Base-by-base conservation (phyloP, 2,113 vertebrate species). In the Pseudopipra pipra region DNA sequence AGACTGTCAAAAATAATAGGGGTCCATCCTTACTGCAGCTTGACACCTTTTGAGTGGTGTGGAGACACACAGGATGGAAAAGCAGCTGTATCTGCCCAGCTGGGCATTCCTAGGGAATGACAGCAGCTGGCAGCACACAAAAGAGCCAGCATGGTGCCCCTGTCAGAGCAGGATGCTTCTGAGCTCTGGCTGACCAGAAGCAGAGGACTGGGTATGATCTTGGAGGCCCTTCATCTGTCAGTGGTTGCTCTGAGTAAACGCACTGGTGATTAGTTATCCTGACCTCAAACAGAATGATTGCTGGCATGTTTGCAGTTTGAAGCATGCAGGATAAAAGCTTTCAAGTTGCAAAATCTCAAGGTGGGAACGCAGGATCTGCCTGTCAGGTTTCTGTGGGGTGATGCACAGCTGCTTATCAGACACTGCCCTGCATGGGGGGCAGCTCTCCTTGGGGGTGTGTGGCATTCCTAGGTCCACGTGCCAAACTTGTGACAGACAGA, bases 91-190 rank as follows among this genome's bases (percentile, higher is more conserved):
- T 91, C 58, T 77, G 39, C 59, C 87, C 44, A 67, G 8, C 43
- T 76, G 71, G 89, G 68, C 86, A 74, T 67, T 85, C 85, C 55
- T 65, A 18, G 74, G 61, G 81, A 66, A 28, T 76, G 89, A 85
- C 49, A 87, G 87, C 31, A 24, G 35, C 77, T 75, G 62, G 78
- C 74, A 62, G 35, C 24, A 46, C 62, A 20, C 0, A 1, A 63
- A 79, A 41, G 31, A 79, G 31, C 30, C 31, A 54, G 41, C 66
- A 37, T 1, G 0, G 47, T 85, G 52, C 49, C 77, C 49, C 56
- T 85, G 70, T n/a, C 61, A 84, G 41, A 65, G 0, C 37, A 61
- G n/a, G 66, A 55, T 46, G 31, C 49, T 65, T n/a, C 61, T 76
- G 58, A 65, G 55, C 81, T 66, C 61, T n/a, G 58, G 41, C 70